Conservation (phyloP, 2,113 vertebrate genomes). For the Gallinago media region DNA sequence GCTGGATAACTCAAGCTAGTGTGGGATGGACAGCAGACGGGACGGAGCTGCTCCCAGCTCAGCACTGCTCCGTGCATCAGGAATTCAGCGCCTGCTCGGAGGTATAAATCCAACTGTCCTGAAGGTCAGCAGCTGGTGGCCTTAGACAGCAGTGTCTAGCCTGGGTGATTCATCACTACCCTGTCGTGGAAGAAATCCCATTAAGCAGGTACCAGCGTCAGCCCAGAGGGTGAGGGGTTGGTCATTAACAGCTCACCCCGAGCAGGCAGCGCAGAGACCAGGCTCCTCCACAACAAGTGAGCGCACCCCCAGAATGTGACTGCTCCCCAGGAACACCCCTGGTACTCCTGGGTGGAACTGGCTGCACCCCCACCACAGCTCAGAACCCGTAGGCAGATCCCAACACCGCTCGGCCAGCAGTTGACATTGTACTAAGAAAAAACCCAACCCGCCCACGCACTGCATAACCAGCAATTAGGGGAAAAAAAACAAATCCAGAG, state of each 20-base stretch:
- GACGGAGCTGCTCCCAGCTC: background rate
- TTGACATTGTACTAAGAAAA: background rate
- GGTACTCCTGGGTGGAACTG: background rate
- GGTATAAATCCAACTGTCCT: slow-evolving; percentile 48
- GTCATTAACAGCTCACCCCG: background rate
- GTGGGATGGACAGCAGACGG: background rate
- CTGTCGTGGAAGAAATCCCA: slow-evolving; percentile 19
- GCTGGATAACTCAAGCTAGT: background rate
- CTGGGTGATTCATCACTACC: slow-evolving; percentile 50
- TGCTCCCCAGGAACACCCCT: background rate
- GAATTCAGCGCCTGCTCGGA: background rate
- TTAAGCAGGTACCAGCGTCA: slow-evolving; percentile 1
- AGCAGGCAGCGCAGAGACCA: background rate
- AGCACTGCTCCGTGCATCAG: background rate
- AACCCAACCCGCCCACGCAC: background rate
- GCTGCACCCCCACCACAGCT: background rate
- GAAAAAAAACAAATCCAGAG: background rate
- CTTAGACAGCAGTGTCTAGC: slow-evolving; percentile 42
- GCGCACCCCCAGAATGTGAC: background rate
- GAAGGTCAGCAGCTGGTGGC: slow-evolving; percentile 53
- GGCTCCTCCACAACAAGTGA: background rate
- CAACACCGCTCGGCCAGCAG: background rate
- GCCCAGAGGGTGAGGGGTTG: background rate
- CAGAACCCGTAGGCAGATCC: background rate
- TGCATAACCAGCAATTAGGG: background rate